A percentile compares a stretch with the other conserved stretches of the same genome.
phyloP scores from a whole-genome alignment of 2,888 invertebrate genomes.

The Lasioglossum zephyrum region DNA sequence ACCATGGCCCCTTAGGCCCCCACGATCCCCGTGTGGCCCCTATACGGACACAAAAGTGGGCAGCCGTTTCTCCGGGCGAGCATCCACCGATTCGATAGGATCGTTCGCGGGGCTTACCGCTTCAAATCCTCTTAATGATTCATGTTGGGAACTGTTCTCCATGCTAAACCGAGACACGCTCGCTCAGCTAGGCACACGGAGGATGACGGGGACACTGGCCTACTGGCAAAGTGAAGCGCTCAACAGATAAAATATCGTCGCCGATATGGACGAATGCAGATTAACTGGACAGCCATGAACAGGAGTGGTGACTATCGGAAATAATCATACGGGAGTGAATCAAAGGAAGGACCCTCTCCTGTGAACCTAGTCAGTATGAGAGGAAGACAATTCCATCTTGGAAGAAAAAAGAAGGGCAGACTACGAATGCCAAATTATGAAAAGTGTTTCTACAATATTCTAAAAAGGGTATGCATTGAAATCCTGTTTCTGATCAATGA shows the following conservation, averaged over 20 bases:
- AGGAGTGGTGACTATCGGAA: too few species aligned
- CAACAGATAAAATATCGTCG: neutral
- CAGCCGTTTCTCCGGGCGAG: slow-evolving; percentile 41
- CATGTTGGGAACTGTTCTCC: neutral
- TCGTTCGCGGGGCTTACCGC: slow-evolving; percentile 31
- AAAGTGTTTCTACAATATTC: too few species aligned
- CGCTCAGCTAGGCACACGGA: too few species aligned
- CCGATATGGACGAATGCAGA: neutral
- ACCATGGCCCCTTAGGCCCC: neutral
- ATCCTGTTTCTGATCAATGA: too few species aligned
- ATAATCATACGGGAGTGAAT: too few species aligned
- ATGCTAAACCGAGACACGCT: neutral
- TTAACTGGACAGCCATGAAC: too few species aligned
- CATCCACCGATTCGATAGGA: slow-evolving; percentile 58
- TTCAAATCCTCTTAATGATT: neutral
- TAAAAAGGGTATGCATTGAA: too few species aligned
- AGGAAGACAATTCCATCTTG: too few species aligned
- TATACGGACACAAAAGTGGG: slow-evolving; percentile 47
- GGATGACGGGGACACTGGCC: neutral
- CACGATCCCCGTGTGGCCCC: slow-evolving; percentile 17
- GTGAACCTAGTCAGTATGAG: too few species aligned
- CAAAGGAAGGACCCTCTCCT: too few species aligned
- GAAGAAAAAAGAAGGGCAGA: too few species aligned
- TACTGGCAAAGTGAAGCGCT: neutral
- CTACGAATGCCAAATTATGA: neutral